A percentile compares a stretch with the other conserved stretches of the same genome.
These are phyloP conservation scores for Andricus quercusramuli DNA, from an alignment of 2,888 invertebrate species.

Conservation along the genomic window DNA sequence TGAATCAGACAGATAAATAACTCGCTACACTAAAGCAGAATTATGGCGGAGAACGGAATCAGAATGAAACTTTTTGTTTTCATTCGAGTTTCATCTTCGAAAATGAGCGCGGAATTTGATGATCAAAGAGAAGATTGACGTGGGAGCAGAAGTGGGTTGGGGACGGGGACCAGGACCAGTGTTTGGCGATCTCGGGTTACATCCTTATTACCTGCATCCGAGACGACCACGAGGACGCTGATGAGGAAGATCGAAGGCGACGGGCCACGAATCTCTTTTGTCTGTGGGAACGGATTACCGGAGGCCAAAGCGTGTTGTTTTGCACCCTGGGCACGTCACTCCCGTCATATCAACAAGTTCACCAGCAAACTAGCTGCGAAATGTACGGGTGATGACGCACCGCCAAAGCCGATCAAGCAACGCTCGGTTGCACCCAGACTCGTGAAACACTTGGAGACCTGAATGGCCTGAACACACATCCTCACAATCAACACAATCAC, in stretches of 20 bases:
- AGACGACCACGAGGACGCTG: conserved; percentile 64
- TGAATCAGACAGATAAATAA: too few relatives aligned
- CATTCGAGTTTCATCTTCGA: neutral
- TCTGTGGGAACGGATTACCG: conserved; percentile 75
- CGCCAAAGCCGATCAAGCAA: conserved; percentile 67
- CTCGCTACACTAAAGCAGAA: too few relatives aligned
- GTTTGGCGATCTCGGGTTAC: conserved; percentile 73
- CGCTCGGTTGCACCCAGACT: conserved; percentile 68
- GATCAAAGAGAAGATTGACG: conserved; percentile 31
- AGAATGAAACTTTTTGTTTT: neutral
- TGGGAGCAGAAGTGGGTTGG: neutral
- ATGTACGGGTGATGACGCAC: conserved; percentile 71
- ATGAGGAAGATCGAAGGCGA: conserved; percentile 74
- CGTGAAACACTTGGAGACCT: conserved; percentile 45
- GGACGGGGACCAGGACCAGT: conserved; percentile 50
- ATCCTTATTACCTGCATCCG: conserved; percentile 75
- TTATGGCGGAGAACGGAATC: conserved; percentile 31
- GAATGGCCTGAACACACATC: conserved; percentile 47
- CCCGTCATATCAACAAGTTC: conserved; percentile 65
- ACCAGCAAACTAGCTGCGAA: conserved; percentile 58
- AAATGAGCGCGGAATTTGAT: neutral
- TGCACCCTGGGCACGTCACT: conserved; percentile 62
- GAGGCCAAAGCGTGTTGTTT: conserved; percentile 65
- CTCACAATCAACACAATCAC: neutral
- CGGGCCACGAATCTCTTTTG: conserved; percentile 75